Percentiles rank a stretch among this genome's conserved stretches.
These are phyloP conservation scores for Alces alces DNA, from an alignment of 2,113 vertebrate species.

Conservation along the genomic window DNA sequence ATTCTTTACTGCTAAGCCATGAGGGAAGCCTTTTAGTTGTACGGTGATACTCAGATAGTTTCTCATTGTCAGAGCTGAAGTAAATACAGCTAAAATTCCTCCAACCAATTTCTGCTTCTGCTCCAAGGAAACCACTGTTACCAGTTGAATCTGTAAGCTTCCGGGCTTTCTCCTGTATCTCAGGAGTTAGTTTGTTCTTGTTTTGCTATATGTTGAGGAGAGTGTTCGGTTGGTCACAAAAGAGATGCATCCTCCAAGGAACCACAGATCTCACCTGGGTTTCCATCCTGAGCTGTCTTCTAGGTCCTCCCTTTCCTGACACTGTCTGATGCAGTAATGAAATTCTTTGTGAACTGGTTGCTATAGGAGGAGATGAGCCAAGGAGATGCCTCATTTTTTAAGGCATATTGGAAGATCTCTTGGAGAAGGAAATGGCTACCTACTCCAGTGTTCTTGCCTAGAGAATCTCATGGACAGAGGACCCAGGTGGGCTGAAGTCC, in stretches of 20 bases:
- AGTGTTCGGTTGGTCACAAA: background rate
- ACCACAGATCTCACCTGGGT: background rate
- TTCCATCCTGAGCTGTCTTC: background rate
- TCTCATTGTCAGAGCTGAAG: background rate
- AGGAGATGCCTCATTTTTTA: background rate
- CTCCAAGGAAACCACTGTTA: background rate
- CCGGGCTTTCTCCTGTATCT: background rate
- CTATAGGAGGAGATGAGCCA: background rate
- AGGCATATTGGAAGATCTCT: background rate
- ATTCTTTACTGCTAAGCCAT: background rate
- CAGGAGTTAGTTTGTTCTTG: background rate
- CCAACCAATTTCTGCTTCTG: background rate
- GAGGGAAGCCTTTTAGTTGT: background rate
- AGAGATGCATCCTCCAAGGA: background rate
- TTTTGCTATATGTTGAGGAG: background rate
- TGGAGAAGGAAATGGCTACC: background rate
- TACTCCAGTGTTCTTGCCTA: background rate
- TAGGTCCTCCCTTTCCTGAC: background rate
- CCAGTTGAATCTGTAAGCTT: background rate
- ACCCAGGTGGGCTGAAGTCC: background rate
- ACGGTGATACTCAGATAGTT: background rate
- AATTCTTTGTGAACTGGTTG: background rate
- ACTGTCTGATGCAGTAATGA: background rate
- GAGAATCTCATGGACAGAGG: background rate
- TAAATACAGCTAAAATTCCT: background rate